Base-by-base conservation (phyloP, 2,888 invertebrate species). In the Caenorhabditis drosophilae region DNA sequence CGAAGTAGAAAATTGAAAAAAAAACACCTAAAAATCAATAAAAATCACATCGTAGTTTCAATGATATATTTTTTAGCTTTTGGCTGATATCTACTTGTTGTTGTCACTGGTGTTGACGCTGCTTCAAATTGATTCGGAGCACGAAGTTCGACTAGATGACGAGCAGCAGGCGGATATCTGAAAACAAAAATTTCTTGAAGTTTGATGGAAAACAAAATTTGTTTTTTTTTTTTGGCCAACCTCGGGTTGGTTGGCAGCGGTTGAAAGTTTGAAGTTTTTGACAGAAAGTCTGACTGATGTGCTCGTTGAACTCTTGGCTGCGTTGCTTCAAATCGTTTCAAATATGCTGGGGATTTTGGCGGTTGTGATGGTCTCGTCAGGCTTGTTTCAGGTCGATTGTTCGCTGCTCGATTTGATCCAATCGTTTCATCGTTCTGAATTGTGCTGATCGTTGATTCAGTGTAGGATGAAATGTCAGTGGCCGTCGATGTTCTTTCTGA, bases 1-100 rank as follows among this genome's bases (percentile, higher is more conserved):
- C n/a, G n/a, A n/a, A n/a, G n/a, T n/a, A n/a, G n/a, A 44, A 27
- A 45, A 12, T 26, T n/a, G 35, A 23, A 36, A n/a, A 40, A 41
- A n/a, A 38, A 20, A 20, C 7, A n/a, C 36, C 11, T 36, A 36
- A 4, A 36, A 36, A n/a, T 9, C n/a, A n/a, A 11, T 31, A 35
- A 41, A 36, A n/a, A 55, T 63, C 46, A 63, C 63, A 63, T 63
- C 6, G 63, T 56, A n/a, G 63, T 63, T 38, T 63, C 63, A 12
- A 63, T 58, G 22, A 58, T 53, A n/a, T 49, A 50, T 31, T 62
- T 62, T 22, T 42, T 51, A 20, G 40, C 11, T n/a, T n/a, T 36
- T 36, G 36, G 36, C 31, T 9, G 7, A 31, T 31, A 9, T 31
- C 7, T 40, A 40, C 15, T n/a, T 7, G 23, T 31, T 44, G 18